phyloP scores from a whole-genome alignment of 2,113 vertebrate genomes.

The Jaculus jaculus region DNA sequence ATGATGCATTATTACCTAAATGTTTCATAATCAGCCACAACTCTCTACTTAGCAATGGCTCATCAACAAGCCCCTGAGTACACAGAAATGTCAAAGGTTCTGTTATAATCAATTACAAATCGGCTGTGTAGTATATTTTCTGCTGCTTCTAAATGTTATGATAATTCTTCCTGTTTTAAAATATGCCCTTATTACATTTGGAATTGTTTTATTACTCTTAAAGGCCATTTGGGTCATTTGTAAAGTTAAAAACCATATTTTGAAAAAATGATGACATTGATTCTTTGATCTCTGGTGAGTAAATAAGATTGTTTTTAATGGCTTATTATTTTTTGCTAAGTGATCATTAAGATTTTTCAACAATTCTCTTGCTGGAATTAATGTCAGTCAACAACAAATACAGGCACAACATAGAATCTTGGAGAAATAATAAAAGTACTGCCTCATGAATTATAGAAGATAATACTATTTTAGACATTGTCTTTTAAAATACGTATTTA shows the following conservation, averaged over 20 bases:
- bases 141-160: slow-evolving; percentile 59
- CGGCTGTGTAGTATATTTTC: slow-evolving; percentile 24
- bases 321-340: slow-evolving; percentile 52
- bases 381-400: slow-evolving; percentile 48
- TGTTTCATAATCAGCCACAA: slow-evolving; percentile 14
- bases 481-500: too few relatives aligned
- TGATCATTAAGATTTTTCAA: slow-evolving; percentile 62
- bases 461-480: neutral
- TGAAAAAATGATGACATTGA: slow-evolving; percentile 52
- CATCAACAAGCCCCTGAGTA: slow-evolving; percentile 7
- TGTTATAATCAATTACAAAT: slow-evolving; percentile 48
- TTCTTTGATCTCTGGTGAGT: slow-evolving; percentile 60
- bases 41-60: neutral
- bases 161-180: slow-evolving; percentile 34
- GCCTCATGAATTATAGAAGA: neutral
- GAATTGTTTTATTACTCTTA: slow-evolving; percentile 67
- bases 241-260: slow-evolving; percentile 53
- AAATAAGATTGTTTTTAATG: slow-evolving; percentile 68
- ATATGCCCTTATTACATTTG: slow-evolving; percentile 12
- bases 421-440: slow-evolving; percentile 34
- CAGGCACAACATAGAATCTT: slow-evolving; percentile 13
- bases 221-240: slow-evolving; percentile 66
- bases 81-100: slow-evolving; percentile 39
- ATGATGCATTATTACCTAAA: neutral
- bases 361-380: neutral